Conservation (phyloP, 2,797 vertebrate species). For the Melanotaenia maccullochi region DNA sequence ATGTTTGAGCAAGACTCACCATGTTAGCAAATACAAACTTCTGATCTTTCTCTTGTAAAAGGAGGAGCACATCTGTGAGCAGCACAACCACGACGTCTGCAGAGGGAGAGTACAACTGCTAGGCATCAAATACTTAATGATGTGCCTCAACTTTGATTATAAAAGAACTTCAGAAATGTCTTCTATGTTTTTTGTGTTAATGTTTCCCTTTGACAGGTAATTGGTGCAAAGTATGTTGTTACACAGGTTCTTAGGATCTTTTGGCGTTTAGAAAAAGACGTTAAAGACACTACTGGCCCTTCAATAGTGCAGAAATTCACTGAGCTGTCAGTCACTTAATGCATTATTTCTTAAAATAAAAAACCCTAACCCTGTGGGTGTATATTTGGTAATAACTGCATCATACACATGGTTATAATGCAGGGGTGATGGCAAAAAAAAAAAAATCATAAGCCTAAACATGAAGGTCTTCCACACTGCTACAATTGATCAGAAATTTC, state of each 20-base stretch:
- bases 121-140: not conserved
- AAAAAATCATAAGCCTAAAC: too few relatives aligned
- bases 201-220: not conserved
- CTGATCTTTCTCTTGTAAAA: conserved; percentile 98
- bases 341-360: too few relatives aligned
- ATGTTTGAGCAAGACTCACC: conserved; percentile 79
- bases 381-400: not conserved
- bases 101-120: conserved; percentile 16
- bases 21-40: conserved; percentile 90
- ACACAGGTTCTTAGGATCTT: not conserved
- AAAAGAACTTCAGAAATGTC: not conserved
- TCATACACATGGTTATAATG: not conserved
- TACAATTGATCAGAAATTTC: too few relatives aligned
- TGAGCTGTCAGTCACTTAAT: too few relatives aligned
- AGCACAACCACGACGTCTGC: conserved; percentile 91
- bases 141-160: not conserved
- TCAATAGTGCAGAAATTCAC: too few relatives aligned
- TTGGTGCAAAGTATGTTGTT: not conserved
- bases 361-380: too few relatives aligned
- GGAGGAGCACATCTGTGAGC: conserved; percentile 90
- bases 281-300: not conserved
- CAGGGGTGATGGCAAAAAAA: too few relatives aligned
- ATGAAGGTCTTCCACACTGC: too few relatives aligned
- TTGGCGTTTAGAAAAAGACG: conserved; percentile 1
- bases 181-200: not conserved